These are phyloP conservation scores for Oeneis ivallda DNA, from an alignment of 2,888 invertebrate genomes.

Conservation along the genomic window DNA sequence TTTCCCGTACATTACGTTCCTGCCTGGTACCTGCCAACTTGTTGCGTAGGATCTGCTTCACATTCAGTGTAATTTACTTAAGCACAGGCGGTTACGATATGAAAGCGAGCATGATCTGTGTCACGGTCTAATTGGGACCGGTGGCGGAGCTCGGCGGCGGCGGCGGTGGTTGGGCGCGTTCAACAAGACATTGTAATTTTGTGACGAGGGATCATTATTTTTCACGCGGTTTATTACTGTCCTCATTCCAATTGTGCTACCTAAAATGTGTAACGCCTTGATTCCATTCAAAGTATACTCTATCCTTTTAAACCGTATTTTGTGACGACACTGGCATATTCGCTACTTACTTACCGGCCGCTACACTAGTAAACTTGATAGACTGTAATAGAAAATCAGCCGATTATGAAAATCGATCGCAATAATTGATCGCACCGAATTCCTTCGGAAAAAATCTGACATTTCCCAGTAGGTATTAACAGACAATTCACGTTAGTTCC, in stretches of 20 bases:
- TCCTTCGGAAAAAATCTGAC: too few species aligned
- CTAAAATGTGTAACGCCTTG: neutral
- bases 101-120: constrained; percentile 70
- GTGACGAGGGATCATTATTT: constrained; percentile 46
- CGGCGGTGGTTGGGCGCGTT: constrained; percentile 59
- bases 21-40: neutral
- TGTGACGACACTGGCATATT: too few species aligned
- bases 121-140: constrained; percentile 71
- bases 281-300: too few species aligned
- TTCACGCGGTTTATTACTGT: constrained; percentile 21
- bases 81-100: constrained; percentile 46
- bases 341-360: too few species aligned
- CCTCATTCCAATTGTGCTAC: neutral
- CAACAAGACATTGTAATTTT: constrained; percentile 61
- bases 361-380: too few species aligned
- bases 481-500: too few species aligned
- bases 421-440: too few species aligned
- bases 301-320: too few species aligned
- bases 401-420: too few species aligned
- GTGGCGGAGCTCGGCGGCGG: too few species aligned
- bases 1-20: neutral
- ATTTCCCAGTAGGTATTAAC: too few species aligned
- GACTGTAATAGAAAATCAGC: too few species aligned
- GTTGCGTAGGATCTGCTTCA: constrained; percentile 31
- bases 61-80: constrained; percentile 36